These are phyloP conservation scores for Salarias fasciatus DNA, from an alignment of 2,797 vertebrate genomes.

Conservation along the genomic window DNA sequence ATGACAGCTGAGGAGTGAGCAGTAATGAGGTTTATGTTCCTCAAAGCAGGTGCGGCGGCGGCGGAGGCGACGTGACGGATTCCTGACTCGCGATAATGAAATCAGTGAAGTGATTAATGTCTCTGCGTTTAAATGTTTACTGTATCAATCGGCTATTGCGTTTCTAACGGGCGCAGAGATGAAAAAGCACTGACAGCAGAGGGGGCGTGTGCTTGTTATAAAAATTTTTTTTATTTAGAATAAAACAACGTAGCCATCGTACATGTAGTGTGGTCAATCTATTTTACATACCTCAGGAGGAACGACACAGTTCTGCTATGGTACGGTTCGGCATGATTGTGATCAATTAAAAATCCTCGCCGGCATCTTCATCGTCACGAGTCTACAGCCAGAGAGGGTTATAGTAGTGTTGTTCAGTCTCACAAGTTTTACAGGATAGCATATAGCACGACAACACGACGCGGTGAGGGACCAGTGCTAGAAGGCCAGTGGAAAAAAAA, in stretches of 20 bases:
- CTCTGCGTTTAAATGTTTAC: conserved; percentile 12
- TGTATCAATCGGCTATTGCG: background rate
- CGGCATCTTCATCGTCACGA: conserved; percentile 51
- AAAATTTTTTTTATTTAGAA: conserved; percentile 90
- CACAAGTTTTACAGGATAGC: conserved; percentile 89
- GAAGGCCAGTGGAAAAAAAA: conserved; percentile 75
- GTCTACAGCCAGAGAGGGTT: conserved; percentile 82
- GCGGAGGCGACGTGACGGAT: conserved; percentile 1
- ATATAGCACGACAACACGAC: conserved; percentile 84
- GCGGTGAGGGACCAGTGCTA: conserved; percentile 81
- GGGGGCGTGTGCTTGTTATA: conserved; percentile 72
- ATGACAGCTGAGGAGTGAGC: conserved; percentile 24
- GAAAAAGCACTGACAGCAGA: background rate
- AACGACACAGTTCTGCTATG: conserved; percentile 85
- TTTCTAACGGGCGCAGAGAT: background rate
- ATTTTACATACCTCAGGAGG: conserved; percentile 86
- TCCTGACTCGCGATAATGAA: conserved; percentile 18
- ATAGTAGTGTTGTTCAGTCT: conserved; percentile 90
- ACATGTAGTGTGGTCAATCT: conserved; percentile 86
- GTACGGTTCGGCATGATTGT: conserved; percentile 69
- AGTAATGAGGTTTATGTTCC: conserved; percentile 34
- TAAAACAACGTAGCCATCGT: conserved; percentile 88
- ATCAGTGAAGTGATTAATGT: conserved; percentile 13
- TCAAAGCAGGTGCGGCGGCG: conserved; percentile 19
- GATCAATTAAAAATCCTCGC: conserved; percentile 48